Evolutionary conservation across 30 jellyfish, hydroid and myxozoan species (phyloP), one percentile per base, ranked within the genome.

Genomic region (Haliclystus octoradiatus): DNA sequence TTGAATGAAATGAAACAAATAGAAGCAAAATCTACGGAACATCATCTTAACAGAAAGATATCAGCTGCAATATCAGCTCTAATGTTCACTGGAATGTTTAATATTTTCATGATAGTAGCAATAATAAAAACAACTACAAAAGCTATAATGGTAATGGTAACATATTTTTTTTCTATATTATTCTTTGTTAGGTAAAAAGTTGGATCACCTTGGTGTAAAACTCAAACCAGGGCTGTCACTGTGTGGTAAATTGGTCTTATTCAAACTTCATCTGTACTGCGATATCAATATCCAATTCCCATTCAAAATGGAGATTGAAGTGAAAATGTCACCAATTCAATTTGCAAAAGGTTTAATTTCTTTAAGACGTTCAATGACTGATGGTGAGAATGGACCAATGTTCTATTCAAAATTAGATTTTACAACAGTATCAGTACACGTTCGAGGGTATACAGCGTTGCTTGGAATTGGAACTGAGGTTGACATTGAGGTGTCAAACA

Each of bases 341-440:
- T 65, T 91, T 25, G 91, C 81, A 7, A 68, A 62, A 0, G 99
- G 99, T 0, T 49, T 78, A 24, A 57, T 91, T 23, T 80, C 77
- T 1, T 76, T 91, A 32, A 77, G 63, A 66, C 28, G 87, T 57
- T 57, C 91, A 19, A 66, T 49, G 69, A 34, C 62, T 2, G 95
- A 91, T 51, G 71, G 72, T 0, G 99, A 91, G 19, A 83, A 83
- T 28, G 99, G 99, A 0, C 95, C 98, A 12, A 53, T 69, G 79
- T 64, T 90, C 34, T 80, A 51, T 35, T 92, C 81, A 14, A 49
- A 50, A 47, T 62, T 80, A 47, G 81, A 71, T 30, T 76, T 72
- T 49, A 14, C 72, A 15, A 93, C 66, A 22, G 84, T 82, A 26
- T 24, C 63, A 22, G 84, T 89, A 53, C 65, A 72, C 34, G 83